Evolutionary conservation across 2,797 vertebrate species (phyloP).

Genomic region (Pampus argenteus): DNA sequence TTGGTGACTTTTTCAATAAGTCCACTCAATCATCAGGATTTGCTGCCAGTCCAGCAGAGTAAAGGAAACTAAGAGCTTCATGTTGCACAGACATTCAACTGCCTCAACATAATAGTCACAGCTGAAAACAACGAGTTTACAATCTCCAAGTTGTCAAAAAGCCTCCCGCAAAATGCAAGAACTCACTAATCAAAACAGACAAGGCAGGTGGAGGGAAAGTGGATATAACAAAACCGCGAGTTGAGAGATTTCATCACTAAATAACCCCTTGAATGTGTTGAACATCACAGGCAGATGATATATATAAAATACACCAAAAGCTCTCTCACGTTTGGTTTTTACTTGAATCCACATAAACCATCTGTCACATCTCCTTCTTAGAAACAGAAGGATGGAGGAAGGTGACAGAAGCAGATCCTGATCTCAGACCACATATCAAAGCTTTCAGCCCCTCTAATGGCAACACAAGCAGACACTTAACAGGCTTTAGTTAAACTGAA

Average conservation of each 20-base stretch:
- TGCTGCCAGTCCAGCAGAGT: background rate
- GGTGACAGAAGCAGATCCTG: background rate
- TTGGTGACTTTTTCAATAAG: background rate
- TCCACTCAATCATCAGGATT: background rate
- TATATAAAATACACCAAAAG: background rate
- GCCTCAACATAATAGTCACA: constrained; percentile 13
- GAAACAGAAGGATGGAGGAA: background rate
- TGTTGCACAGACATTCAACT: background rate
- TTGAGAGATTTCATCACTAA: background rate
- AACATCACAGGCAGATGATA: background rate
- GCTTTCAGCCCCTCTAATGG: background rate
- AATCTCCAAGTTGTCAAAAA: constrained; percentile 11
- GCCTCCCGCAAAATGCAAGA: constrained; percentile 15
- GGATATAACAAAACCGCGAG: background rate
- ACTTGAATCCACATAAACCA: background rate
- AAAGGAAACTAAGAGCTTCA: background rate
- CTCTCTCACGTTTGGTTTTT: background rate
- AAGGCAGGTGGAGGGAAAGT: constrained; percentile 2
- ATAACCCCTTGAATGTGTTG: background rate
- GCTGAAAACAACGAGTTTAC: constrained; percentile 29
- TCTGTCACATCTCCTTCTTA: background rate
- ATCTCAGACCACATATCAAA: background rate
- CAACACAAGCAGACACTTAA: background rate
- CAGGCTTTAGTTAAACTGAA: background rate
- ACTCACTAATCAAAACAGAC: background rate